These are phyloP conservation scores for Parotocinclus haroldoi DNA, from an alignment of 2,797 vertebrate genomes.

Conservation along the genomic window DNA sequence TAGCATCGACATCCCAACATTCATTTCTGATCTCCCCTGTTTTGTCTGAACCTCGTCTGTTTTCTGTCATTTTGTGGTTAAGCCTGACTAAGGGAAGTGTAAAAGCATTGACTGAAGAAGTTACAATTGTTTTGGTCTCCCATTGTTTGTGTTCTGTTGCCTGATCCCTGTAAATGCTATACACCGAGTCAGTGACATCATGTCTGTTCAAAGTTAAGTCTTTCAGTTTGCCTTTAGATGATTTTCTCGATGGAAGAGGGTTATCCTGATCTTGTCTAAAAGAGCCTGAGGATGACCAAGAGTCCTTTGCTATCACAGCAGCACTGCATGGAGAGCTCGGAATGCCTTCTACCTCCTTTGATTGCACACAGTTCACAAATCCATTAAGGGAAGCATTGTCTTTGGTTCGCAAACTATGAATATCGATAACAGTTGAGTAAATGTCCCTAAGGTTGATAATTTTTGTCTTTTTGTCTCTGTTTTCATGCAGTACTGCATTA, in stretches of 20 bases:
- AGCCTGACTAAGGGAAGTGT: constrained; percentile 72
- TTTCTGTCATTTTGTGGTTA: constrained; percentile 48
- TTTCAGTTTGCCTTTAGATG: constrained; percentile 50
- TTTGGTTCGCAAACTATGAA: constrained; percentile 80
- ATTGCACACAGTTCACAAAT: constrained; percentile 73
- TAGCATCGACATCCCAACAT: constrained; percentile 49
- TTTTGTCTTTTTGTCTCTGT: constrained; percentile 85
- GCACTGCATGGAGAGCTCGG: constrained; percentile 56
- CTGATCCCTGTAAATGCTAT: constrained; percentile 76
- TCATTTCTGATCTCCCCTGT: constrained; percentile 38
- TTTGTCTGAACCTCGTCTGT: constrained; percentile 53
- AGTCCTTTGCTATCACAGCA: constrained; percentile 65
- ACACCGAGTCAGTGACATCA: constrained; percentile 73
- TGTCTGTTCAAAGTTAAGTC: constrained; percentile 46
- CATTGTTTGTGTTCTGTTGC: constrained; percentile 36
- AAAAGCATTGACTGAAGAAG: constrained; percentile 75
- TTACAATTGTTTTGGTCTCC: constrained; percentile 66
- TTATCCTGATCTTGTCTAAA: constrained; percentile 41
- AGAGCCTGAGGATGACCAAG: constrained; percentile 67
- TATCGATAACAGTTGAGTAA: constrained; percentile 84
- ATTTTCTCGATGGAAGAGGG: constrained; percentile 43
- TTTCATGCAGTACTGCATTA: constrained; percentile 84
- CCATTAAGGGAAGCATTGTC: constrained; percentile 73
- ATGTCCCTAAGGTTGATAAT: constrained; percentile 85
- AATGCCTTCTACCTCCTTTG: constrained; percentile 70